Evolutionary conservation across 2,797 vertebrate genomes (phyloP).

Genomic region (Megalops cyprinoides): DNA sequence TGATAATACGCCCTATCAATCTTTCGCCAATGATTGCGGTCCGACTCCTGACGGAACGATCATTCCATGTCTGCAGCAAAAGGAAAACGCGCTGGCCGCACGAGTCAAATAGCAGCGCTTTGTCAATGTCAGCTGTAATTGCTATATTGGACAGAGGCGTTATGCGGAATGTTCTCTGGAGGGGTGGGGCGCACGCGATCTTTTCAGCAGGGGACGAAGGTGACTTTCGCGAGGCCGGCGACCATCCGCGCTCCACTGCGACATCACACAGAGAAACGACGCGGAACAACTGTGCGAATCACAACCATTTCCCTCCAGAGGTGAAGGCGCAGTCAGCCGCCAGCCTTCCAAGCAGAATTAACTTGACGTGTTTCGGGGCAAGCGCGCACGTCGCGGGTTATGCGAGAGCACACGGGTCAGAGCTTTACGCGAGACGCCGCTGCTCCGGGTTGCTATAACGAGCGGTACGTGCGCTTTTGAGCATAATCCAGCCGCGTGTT

Average conservation of each 20-base stretch:
- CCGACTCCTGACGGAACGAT: constrained; percentile 33
- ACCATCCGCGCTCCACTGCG: constrained; percentile 6
- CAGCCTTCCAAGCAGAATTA: background rate
- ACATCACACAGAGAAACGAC: constrained; percentile 25
- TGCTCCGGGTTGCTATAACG: too few relatives aligned
- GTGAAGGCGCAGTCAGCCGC: too few relatives aligned
- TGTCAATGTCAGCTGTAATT: constrained; percentile 30
- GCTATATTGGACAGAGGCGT: constrained; percentile 34
- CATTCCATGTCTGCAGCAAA: too few relatives aligned
- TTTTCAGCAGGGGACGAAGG: background rate
- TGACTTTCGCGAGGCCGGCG: background rate
- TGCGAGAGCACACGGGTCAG: too few relatives aligned
- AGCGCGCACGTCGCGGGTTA: too few relatives aligned
- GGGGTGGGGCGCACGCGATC: background rate
- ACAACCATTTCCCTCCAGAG: too few relatives aligned
- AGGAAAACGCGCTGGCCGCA: background rate
- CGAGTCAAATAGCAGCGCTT: constrained; percentile 26
- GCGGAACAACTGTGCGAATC: constrained; percentile 14
- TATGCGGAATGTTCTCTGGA: constrained; percentile 26
- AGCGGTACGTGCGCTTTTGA: too few relatives aligned
- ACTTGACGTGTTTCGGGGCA: too few relatives aligned
- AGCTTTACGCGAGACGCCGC: too few relatives aligned
- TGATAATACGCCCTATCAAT: constrained; percentile 30
- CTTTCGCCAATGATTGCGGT: constrained; percentile 49
- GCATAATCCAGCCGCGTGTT: too few relatives aligned